Evolutionary conservation across 2,888 invertebrate genomes (phyloP), one percentile per base, ranked within the genome.

Genomic region (Lasioglossum zephyrum): DNA sequence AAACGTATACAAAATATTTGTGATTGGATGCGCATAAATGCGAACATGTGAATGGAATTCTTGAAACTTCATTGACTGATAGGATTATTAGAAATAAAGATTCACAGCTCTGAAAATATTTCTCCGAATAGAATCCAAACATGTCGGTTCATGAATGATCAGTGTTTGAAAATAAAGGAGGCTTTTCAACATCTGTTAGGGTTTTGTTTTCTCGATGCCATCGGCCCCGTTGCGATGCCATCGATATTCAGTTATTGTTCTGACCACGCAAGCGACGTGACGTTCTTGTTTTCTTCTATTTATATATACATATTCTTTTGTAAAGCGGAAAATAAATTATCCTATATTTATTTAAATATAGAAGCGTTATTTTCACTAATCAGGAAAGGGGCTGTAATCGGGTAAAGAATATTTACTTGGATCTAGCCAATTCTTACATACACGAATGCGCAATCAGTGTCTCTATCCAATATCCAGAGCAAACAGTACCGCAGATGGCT

Each of bases 401-500:
- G 36, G 16, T 22, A 22, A 49, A 36, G 36, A 11, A 49, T 73
- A 73, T 73, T 49, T 73, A 22, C 4, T 22, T 4, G 4, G 9
- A 4, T n/a, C 16, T 8, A 13, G 73, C 53, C 63, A 0, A 31
- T 63, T 18, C 31, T 63, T 63, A 63, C 31, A 36, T 22, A 36
- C n/a, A 11, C 2, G 11, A 36, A 22, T 31, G 31, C 4, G 36
- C 53, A 41, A 70, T 41, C 70, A 36, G 11, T 1, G 22, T 13
- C n/a, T 31, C 2, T 73, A 36, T 53, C 73, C 39, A 69, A 69
- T 69, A 26, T 73, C 26, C 70, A n/a, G 39, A 9, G 22, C 73
- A 53, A 73, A 36, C 36, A 53, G 36, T 22, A 11, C 22, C 73
- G 49, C 73, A 73, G 73, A 73, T 73, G 73, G 73, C 13, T 5